phyloP scores from a whole-genome alignment of 2,797 vertebrate genomes.

The Poeciliopsis gracilis region DNA sequence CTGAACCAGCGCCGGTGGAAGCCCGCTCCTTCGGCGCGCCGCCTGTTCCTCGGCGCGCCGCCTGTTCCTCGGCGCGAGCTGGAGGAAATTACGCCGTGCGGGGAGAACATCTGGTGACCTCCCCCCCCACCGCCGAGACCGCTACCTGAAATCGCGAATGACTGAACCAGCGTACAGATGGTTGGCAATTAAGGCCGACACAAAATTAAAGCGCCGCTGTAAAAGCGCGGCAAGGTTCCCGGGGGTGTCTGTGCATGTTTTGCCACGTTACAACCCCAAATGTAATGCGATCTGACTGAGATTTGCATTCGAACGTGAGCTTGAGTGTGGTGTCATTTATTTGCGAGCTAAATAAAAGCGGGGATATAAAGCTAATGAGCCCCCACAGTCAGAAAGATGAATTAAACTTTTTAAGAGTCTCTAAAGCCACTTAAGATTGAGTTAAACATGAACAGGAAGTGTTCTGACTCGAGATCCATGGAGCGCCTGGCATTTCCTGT shows the following conservation, averaged over 20 bases:
- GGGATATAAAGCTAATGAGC: background rate
- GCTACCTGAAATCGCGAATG: background rate
- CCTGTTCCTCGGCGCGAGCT: background rate
- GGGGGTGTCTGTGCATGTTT: background rate
- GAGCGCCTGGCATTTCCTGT: no score
- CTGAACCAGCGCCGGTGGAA: background rate
- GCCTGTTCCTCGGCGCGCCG: background rate
- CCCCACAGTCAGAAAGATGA: background rate
- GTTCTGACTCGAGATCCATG: no score
- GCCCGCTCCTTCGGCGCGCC: background rate
- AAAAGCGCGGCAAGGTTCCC: no score
- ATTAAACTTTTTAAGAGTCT: no score
- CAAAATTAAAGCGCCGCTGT: no score
- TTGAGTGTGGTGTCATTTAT: background rate
- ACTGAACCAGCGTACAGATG: slow-evolving; percentile 1
- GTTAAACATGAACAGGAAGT: no score
- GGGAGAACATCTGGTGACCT: slow-evolving; percentile 20
- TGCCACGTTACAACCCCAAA: background rate
- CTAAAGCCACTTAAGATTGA: no score
- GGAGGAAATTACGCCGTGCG: background rate
- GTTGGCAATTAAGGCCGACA: background rate
- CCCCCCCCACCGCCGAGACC: slow-evolving; percentile 10
- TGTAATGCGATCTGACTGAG: background rate
- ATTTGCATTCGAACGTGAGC: background rate
- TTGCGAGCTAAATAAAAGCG: background rate